These are phyloP conservation scores for Kradibia gibbosae DNA, from an alignment of 1,140 invertebrate species.

Conservation along the genomic window DNA sequence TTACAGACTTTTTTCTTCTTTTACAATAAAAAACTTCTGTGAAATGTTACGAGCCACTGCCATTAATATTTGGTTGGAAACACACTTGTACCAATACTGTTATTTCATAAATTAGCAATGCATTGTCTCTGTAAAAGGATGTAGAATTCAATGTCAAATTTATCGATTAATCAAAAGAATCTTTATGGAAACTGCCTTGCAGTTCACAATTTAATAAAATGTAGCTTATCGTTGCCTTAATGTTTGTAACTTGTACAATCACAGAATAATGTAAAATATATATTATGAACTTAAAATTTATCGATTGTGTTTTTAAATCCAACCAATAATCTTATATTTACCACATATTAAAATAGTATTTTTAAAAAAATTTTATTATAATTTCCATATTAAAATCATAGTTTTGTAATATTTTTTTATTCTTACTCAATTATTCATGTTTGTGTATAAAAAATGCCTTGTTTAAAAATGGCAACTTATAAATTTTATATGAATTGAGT, in stretches of 20 bases:
- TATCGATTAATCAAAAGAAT: conserved; percentile 25
- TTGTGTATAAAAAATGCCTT: no score
- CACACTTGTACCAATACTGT: neutral
- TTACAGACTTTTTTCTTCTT: conserved; percentile 38
- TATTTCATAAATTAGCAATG: conserved; percentile 1
- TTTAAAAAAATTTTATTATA: neutral
- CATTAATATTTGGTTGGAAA: neutral
- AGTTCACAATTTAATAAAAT: conserved; percentile 33
- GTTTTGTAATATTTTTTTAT: no score
- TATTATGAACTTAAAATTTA: conserved; percentile 36
- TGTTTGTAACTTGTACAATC: conserved; percentile 54
- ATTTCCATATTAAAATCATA: no score
- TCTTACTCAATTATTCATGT: no score
- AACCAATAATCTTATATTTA: neutral
- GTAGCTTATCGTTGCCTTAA: conserved; percentile 53
- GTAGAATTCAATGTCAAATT: conserved; percentile 19
- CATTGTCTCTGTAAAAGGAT: neutral
- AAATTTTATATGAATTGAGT: no score
- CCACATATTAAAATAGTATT: neutral
- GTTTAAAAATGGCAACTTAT: no score
- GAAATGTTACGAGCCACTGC: conserved; percentile 12
- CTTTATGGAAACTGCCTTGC: conserved; percentile 42
- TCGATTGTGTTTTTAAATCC: conserved; percentile 11
- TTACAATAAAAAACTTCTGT: conserved; percentile 36
- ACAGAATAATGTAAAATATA: conserved; percentile 52